A percentile compares a stretch with the other conserved stretches of the same genome.
phyloP scores from a whole-genome alignment of 2,888 invertebrate species.

The Sceliomorpha sp. region DNA sequence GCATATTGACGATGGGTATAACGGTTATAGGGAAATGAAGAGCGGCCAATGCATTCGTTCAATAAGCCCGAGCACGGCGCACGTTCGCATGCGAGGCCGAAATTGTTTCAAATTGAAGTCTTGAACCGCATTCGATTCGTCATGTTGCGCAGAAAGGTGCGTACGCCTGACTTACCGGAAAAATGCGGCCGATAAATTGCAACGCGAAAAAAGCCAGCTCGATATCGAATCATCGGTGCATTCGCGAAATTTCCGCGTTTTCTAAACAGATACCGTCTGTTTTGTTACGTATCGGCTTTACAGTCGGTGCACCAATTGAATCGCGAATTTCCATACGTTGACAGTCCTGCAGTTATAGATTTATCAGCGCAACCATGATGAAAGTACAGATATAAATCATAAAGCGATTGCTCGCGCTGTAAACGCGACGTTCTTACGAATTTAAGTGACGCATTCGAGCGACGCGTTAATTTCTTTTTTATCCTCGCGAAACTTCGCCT shows the following conservation, averaged over 20 bases:
- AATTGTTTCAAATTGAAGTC: slow-evolving; percentile 50
- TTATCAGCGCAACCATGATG: slow-evolving; percentile 7
- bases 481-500: no score
- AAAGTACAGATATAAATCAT: slow-evolving; percentile 8
- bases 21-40: slow-evolving; percentile 34
- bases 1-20: slow-evolving; percentile 18
- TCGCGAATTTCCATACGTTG: slow-evolving; percentile 21
- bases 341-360: slow-evolving; percentile 6
- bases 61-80: slow-evolving; percentile 45
- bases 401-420: no score
- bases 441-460: no score
- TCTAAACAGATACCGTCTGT: slow-evolving; percentile 43
- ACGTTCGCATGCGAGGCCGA: slow-evolving; percentile 29
- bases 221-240: slow-evolving; percentile 36
- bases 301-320: slow-evolving; percentile 31
- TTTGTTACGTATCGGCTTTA: slow-evolving; percentile 35
- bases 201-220: slow-evolving; percentile 28
- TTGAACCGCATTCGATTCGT: slow-evolving; percentile 44
- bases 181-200: slow-evolving; percentile 51
- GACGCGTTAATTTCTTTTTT: no score
- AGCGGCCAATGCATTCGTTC: slow-evolving; percentile 27
- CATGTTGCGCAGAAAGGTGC: slow-evolving; percentile 33
- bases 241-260: slow-evolving; percentile 39
- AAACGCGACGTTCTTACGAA: no score
- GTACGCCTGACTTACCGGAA: slow-evolving; percentile 40